Evolutionary conservation across 2,888 invertebrate species (phyloP).

Genomic region (Lochmaea crataegi): DNA sequence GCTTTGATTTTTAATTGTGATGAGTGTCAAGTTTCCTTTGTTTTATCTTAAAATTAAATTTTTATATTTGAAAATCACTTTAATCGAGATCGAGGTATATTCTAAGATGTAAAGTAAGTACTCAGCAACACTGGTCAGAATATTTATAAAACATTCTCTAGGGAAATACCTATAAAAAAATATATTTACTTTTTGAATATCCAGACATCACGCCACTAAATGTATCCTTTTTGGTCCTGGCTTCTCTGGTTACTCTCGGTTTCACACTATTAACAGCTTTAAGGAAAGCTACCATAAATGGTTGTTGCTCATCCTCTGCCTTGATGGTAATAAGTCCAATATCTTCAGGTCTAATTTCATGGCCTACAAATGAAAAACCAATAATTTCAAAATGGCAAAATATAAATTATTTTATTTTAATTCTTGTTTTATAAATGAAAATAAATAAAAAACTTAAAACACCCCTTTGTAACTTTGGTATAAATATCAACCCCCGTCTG

Average conservation of each 20-base stretch:
- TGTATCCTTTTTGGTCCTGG: constrained; percentile 68
- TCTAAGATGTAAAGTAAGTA: not conserved
- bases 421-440: too few species aligned
- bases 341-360: constrained; percentile 85
- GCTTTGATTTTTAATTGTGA: too few species aligned
- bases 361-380: constrained; percentile 69
- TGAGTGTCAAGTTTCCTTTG: too few species aligned
- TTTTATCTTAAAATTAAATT: too few species aligned
- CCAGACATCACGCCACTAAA: constrained; percentile 44
- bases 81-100: not conserved
- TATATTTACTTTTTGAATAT: constrained; percentile 37
- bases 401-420: not conserved
- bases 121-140: not conserved
- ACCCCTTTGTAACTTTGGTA: too few species aligned
- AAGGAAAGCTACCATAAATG: constrained; percentile 93
- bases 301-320: constrained; percentile 85
- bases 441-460: too few species aligned
- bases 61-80: too few species aligned
- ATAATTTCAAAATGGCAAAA: not conserved
- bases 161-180: not conserved
- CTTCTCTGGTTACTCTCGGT: constrained; percentile 70
- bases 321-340: constrained; percentile 84
- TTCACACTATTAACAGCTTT: constrained; percentile 71
- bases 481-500: not conserved
- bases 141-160: not conserved